phyloP scores from a whole-genome alignment of 2,113 vertebrate genomes.

The Hepsetus odoe region DNA sequence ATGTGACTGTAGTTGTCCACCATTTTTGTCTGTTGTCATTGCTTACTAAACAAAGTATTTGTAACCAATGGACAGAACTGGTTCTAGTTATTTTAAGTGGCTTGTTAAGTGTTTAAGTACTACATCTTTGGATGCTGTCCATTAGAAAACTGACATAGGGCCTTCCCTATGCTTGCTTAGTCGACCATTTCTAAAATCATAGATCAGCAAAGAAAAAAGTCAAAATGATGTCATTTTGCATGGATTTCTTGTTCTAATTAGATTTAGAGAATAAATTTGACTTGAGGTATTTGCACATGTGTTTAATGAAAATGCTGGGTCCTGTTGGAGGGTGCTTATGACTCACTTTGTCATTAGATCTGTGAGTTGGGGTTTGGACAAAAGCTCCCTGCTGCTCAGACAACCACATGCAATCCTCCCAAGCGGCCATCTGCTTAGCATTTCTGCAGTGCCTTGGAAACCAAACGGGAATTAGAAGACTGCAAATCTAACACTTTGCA shows the following conservation, averaged over 20 bases:
- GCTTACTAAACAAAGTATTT: not conserved
- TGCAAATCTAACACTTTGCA: constrained; percentile 72
- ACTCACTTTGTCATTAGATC: constrained; percentile 77
- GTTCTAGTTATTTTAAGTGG: not conserved
- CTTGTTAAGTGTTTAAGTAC: constrained; percentile 36
- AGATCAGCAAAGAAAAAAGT: not conserved
- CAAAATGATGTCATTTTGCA: constrained; percentile 45
- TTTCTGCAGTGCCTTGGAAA: constrained; percentile 66
- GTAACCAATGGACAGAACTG: not conserved
- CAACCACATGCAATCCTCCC: constrained; percentile 66
- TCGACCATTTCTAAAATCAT: constrained; percentile 2
- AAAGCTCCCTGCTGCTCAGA: constrained; percentile 67
- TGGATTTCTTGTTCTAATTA: constrained; percentile 61
- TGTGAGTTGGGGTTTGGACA: constrained; percentile 73
- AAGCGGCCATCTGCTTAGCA: constrained; percentile 73
- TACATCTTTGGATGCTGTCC: constrained; percentile 32
- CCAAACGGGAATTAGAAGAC: constrained; percentile 65
- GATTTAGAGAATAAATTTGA: constrained; percentile 46
- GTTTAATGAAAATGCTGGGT: constrained; percentile 58
- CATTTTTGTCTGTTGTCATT: too few species aligned
- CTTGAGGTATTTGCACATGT: constrained; percentile 59
- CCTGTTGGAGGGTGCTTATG: constrained; percentile 70
- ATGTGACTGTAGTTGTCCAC: too few species aligned
- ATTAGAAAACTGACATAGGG: constrained; percentile 17
- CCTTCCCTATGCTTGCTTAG: not conserved